Evolutionary conservation across 2,113 vertebrate genomes (phyloP).

Genomic region (Glaucidium brasilianum): DNA sequence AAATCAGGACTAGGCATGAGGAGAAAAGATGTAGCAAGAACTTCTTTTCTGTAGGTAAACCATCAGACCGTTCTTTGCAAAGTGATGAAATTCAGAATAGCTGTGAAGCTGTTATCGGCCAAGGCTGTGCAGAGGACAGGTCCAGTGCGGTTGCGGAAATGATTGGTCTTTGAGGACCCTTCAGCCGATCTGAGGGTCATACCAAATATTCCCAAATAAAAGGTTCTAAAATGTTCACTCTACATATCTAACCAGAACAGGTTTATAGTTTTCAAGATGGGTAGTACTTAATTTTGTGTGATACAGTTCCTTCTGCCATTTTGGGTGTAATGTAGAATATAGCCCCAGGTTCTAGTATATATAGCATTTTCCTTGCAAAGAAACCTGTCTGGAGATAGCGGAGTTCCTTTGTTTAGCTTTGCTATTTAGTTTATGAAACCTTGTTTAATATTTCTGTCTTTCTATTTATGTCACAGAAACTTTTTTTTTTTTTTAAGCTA

Average conservation of each 20-base stretch:
- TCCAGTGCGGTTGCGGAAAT: background rate
- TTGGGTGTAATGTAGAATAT: background rate
- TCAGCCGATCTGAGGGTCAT: background rate
- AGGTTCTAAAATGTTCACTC: background rate
- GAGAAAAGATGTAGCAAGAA: background rate
- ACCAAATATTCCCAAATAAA: background rate
- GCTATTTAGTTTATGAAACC: background rate
- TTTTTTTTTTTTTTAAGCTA: background rate
- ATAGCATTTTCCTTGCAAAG: background rate
- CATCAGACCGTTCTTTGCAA: background rate
- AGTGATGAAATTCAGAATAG: background rate
- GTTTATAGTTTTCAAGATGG: background rate
- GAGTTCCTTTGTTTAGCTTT: background rate
- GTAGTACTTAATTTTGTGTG: background rate
- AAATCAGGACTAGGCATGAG: background rate
- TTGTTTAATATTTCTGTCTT: background rate
- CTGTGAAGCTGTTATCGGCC: background rate
- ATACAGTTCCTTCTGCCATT: background rate
- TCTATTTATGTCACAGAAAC: background rate
- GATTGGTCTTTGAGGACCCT: background rate
- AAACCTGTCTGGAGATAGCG: background rate
- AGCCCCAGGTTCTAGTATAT: background rate
- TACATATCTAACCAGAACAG: background rate
- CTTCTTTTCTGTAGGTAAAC: background rate
- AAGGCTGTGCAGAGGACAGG: background rate